These are phyloP conservation scores for Enteromius treurensis DNA, from an alignment of 2,797 vertebrate species.

Conservation along the genomic window DNA sequence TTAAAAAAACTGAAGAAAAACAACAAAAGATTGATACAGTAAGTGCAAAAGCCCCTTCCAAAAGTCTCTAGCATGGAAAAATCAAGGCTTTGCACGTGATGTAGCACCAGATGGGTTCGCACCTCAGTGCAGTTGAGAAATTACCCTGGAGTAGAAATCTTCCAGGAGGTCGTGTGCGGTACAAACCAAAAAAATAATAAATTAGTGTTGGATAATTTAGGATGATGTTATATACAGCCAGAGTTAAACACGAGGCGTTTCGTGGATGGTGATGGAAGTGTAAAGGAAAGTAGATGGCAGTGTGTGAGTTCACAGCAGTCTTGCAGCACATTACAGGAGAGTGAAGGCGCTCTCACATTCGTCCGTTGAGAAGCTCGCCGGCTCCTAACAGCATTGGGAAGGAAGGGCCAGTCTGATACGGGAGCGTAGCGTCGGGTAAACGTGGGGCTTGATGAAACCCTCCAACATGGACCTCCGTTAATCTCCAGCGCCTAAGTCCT, in stretches of 20 bases:
- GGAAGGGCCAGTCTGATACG: conserved; percentile 56
- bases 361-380: conserved; percentile 69
- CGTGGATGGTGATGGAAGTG: conserved; percentile 54
- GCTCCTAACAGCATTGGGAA: conserved; percentile 53
- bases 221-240: conserved; percentile 80
- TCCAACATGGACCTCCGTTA: conserved; percentile 61
- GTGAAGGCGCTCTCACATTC: conserved; percentile 80
- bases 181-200: conserved; percentile 85
- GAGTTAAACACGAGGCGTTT: conserved; percentile 65
- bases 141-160: conserved; percentile 69
- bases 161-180: conserved; percentile 68
- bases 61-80: conserved; percentile 46
- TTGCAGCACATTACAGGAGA: conserved; percentile 75
- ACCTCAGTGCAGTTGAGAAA: conserved; percentile 68
- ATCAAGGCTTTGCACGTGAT: conserved; percentile 64
- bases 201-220: conserved; percentile 90
- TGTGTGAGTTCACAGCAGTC: conserved; percentile 73
- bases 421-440: conserved; percentile 39
- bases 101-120: conserved; percentile 82
- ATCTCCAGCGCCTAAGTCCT: conserved; percentile 80
- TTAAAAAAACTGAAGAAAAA: conserved; percentile 60
- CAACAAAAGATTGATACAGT: conserved; percentile 70
- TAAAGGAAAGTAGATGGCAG: conserved; percentile 64
- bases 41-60: conserved; percentile 62
- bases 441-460: conserved; percentile 43